Evolutionary conservation across 2,797 vertebrate genomes (phyloP), one percentile per base, ranked within the genome.

Genomic region (Oreonectes daqikongensis): DNA sequence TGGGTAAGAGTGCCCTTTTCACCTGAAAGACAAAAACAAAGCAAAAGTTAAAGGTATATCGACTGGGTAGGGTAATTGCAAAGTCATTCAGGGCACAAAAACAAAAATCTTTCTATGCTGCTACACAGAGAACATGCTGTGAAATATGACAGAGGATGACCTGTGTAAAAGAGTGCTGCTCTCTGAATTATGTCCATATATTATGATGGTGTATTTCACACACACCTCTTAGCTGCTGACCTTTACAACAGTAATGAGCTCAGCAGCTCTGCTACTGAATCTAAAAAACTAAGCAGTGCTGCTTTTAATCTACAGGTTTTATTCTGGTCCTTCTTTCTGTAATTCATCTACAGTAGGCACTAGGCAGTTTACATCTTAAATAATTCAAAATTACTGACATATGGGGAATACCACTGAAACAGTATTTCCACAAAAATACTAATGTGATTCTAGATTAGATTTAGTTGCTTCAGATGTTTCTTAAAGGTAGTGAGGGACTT

Each of bases 1-100:
- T 99, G 97, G 83, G 91, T 95, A 86, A 97, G 85, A 38, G 93
- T 96, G 84, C 92, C 95, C 84, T 95, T 90, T 88, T 99, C 97
- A 86, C 98, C 98, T 99, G 85, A 84, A 79, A 87, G 53, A 84
- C 20, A 84, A 46, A 79, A 17, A 35, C 69, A 48, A 1, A 73
- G 2, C 38, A 64, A 57, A 24, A 32, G 46, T 69, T 26, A 32
- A 79, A 55, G 28, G 17, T 61, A 42, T 66, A 20, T 12, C 11
- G 30, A 61, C 20, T 3, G 22, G 22, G 26, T 15, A 50, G 28
- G 32, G 5, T 53, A 48, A 53, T 26, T 30, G 14, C n/a, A 14
- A 77, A 70, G 48, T 22, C 20, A 64, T 50, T 64, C 17, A 46
- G 9, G 7, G 28, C 12, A 73, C 28, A 17, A 55, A 46, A 60